Evolutionary conservation across 2,888 invertebrate genomes (phyloP), one percentile per base, ranked within the genome.

Genomic region (Girardia tigrina): DNA sequence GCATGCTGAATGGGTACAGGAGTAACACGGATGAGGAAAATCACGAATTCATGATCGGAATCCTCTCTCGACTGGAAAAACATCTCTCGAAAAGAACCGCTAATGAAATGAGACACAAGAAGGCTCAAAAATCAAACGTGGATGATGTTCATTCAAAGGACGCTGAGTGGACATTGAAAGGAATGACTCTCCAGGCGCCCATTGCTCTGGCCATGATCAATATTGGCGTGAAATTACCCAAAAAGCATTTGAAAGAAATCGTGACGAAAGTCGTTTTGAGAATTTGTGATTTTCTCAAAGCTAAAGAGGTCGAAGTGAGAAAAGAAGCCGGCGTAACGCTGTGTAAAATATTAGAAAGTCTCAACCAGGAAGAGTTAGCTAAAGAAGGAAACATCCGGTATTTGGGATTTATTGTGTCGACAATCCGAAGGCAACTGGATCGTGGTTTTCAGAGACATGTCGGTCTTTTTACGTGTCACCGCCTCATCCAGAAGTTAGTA

Each of bases 231-330:
- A 56, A n/a, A 56, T 56, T 56, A 16, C 56, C 56, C 20, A 56
- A 56, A 56, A 56, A 56, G n/a, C 23, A 56, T 56, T 8, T 56
- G 23, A 56, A 56, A 56, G 56, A 56, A 56, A 56, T n/a, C n/a
- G 23, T 56, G 4, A 56, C 56, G 2, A 56, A 56, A 16, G 56
- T 56, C 8, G 23, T 56, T 56, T 56, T 56, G 8, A 56, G n/a
- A 56, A 56, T 56, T 12, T 56, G 56, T 23, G 56, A 56, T 56
- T 56, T 56, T 23, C 56, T 56, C 8, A 56, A 56, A 56, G 56
- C 56, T 2, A n/a, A 56, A 56, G 56, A 56, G 23, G 23, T 23
- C 6, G 56, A 56, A 56, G n/a, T 56, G 4, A n/a, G 56, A 6
- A 56, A 56, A 56, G 56, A 56, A 56, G 56, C 56, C 8, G 56